Percentiles rank a stretch among this genome's conserved stretches.
phyloP scores from a whole-genome alignment of 2,113 vertebrate species.

The Rhea americana region DNA sequence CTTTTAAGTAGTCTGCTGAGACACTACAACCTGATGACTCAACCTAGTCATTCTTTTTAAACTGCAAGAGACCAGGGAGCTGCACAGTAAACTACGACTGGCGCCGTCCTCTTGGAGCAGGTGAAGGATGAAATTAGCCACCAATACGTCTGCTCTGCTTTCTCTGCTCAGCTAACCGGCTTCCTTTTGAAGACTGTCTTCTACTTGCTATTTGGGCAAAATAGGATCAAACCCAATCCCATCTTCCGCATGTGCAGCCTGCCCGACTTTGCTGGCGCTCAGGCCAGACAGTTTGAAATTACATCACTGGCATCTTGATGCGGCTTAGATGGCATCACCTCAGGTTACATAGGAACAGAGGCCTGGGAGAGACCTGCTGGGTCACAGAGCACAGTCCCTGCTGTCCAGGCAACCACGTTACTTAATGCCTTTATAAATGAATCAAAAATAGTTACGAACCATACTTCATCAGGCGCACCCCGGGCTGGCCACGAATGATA shows the following conservation, averaged over 20 bases:
- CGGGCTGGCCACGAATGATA: not conserved
- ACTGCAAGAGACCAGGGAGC: not conserved
- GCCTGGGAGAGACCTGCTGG: not conserved
- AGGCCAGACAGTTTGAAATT: slow-evolving; percentile 62
- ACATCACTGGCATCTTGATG: slow-evolving; percentile 49
- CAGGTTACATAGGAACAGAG: slow-evolving; percentile 35
- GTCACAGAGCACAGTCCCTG: not conserved
- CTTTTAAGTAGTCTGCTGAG: not conserved
- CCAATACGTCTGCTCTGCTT: not conserved
- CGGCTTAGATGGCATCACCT: slow-evolving; percentile 30
- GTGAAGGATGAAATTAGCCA: not conserved
- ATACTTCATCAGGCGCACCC: not conserved
- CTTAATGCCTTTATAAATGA: slow-evolving; percentile 1
- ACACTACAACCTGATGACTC: slow-evolving; percentile 20
- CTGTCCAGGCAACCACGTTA: slow-evolving; percentile 2
- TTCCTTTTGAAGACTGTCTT: not conserved
- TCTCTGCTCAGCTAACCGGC: not conserved
- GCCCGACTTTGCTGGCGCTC: not conserved
- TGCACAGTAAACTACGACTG: not conserved
- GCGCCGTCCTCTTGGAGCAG: not conserved
- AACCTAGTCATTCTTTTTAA: not conserved
- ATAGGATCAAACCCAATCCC: not conserved
- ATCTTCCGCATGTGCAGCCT: not conserved
- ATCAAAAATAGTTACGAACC: slow-evolving; percentile 17
- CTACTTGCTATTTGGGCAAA: not conserved